phyloP scores from a whole-genome alignment of 2,888 invertebrate species.

The Andrena trimmerana region DNA sequence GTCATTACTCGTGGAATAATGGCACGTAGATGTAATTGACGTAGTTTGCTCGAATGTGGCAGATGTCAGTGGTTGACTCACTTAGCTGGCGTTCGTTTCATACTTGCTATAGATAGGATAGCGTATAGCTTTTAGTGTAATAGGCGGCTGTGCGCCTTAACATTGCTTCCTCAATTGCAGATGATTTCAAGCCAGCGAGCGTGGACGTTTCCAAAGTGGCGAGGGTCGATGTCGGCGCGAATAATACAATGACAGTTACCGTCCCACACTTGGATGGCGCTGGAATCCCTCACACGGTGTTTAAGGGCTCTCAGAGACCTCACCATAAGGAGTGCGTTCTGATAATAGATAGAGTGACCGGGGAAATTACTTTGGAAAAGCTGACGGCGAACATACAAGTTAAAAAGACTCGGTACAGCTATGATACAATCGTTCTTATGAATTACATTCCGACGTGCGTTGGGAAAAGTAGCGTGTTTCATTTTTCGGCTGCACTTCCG shows the following conservation, averaged over 20 bases:
- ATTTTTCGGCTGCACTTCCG: too few species aligned
- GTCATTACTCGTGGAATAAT: too few species aligned
- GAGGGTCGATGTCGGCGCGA: slow-evolving; percentile 94
- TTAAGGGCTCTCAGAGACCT: slow-evolving; percentile 96
- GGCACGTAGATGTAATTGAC: too few species aligned
- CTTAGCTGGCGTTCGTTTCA: too few species aligned
- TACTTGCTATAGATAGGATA: too few species aligned
- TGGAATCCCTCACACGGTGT: slow-evolving; percentile 96
- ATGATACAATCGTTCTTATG: too few species aligned
- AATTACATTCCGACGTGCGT: not conserved
- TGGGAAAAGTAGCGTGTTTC: not conserved
- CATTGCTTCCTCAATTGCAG: slow-evolving; percentile 85
- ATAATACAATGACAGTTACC: slow-evolving; percentile 96
- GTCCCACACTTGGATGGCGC: slow-evolving; percentile 98
- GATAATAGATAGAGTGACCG: slow-evolving; percentile 96
- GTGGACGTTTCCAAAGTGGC: slow-evolving; percentile 97
- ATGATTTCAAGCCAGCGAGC: slow-evolving; percentile 99
- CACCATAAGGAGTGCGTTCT: slow-evolving; percentile 98
- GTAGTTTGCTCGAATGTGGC: too few species aligned
- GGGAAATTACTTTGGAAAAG: slow-evolving; percentile 97
- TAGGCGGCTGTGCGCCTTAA: too few species aligned
- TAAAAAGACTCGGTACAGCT: slow-evolving; percentile 92
- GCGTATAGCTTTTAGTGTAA: too few species aligned
- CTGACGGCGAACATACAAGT: slow-evolving; percentile 96
- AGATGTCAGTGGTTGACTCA: too few species aligned